Conservation (phyloP, 53 echinoderm and acorn worm genomes). For the Luidia sarsii region DNA sequence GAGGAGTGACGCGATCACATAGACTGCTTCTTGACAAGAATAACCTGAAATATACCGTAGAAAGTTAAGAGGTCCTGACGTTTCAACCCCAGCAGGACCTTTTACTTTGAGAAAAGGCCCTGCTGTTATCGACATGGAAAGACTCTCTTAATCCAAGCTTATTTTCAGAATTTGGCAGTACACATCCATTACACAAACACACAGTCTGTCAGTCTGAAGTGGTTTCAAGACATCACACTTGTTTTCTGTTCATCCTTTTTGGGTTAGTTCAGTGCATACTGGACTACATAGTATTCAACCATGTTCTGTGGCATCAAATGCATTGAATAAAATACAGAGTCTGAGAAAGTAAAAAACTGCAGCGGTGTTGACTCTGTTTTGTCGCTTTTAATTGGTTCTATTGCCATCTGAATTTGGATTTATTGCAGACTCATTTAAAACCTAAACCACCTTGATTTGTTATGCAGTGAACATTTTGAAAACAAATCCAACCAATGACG, state of each 20-base stretch:
- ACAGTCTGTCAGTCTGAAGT: not conserved
- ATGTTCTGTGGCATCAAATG: conserved; percentile 45
- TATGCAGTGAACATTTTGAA: no score
- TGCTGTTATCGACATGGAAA: no score
- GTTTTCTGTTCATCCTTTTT: conserved; percentile 11
- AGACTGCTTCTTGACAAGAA: no score
- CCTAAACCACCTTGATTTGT: no score
- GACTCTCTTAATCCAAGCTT: not conserved
- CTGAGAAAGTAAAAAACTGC: not conserved
- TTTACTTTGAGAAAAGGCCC: no score
- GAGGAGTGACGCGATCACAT: no score
- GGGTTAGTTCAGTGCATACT: not conserved
- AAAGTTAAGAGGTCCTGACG: no score
- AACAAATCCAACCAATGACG: no score
- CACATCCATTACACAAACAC: not conserved
- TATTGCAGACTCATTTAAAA: no score
- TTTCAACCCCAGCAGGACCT: no score
- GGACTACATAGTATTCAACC: not conserved
- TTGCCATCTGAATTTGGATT: no score
- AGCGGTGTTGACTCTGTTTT: not conserved
- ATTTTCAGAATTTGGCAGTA: not conserved
- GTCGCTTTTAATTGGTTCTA: not conserved
- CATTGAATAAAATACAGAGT: conserved; percentile 57
- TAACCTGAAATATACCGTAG: no score
- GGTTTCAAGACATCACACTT: not conserved